phyloP scores from a whole-genome alignment of 1,140 invertebrate genomes.

The Cotesia typhae region DNA sequence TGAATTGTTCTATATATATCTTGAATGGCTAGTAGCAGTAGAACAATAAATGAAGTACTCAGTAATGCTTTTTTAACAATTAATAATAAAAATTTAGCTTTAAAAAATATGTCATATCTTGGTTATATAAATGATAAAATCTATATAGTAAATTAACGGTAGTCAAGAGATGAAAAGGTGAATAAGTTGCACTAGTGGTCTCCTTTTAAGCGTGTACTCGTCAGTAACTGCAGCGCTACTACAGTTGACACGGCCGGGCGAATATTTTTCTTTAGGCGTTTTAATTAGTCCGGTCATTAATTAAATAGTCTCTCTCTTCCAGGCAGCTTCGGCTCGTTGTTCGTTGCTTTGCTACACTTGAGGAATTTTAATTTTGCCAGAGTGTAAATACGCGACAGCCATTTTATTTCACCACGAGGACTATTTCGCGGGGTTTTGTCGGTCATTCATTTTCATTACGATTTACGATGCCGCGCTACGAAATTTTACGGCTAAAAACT shows the following conservation, averaged over 20 bases:
- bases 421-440: slow-evolving; percentile 2
- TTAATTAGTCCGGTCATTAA: slow-evolving; percentile 43
- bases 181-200: neutral
- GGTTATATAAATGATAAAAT: too few relatives aligned
- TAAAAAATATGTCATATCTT: too few relatives aligned
- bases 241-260: neutral
- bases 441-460: slow-evolving; percentile 24
- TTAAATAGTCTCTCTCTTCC: slow-evolving; percentile 36
- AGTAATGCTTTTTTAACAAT: too few relatives aligned
- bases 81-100: too few relatives aligned
- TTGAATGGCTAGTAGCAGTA: too few relatives aligned
- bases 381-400: slow-evolving; percentile 38
- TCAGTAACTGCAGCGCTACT: neutral
- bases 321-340: slow-evolving; percentile 23
- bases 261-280: slow-evolving; percentile 40
- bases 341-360: slow-evolving; percentile 36
- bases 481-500: slow-evolving; percentile 7
- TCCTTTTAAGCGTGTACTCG: neutral
- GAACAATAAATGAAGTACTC: too few relatives aligned
- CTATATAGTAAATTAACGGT: slow-evolving; percentile 1
- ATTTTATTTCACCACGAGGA: slow-evolving; percentile 37
- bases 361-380: slow-evolving; percentile 42
- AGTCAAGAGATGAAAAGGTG: neutral
- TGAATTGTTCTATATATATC: too few relatives aligned
- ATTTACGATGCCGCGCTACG: slow-evolving; percentile 18